Percentiles rank a stretch among this genome's conserved stretches.
phyloP scores from a whole-genome alignment of 2,113 vertebrate genomes.

The Emydocephalus ijimae region DNA sequence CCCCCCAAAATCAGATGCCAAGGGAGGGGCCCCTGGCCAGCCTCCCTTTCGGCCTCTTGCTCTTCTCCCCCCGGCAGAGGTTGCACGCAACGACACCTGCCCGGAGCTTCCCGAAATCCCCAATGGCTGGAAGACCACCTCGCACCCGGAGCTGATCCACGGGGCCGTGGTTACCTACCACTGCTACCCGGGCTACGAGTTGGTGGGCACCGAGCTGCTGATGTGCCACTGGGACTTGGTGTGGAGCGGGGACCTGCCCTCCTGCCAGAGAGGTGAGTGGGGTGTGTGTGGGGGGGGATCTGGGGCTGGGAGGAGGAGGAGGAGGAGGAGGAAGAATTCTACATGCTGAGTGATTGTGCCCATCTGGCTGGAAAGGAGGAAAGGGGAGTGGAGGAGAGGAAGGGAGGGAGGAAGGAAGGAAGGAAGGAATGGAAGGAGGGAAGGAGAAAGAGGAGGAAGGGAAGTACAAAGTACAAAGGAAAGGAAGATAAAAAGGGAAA shows the following conservation, averaged over 20 bases:
- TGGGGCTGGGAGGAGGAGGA: neutral
- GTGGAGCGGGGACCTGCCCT: slow-evolving; percentile 89
- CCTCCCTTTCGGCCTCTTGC: neutral
- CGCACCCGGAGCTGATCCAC: slow-evolving; percentile 88
- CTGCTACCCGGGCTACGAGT: slow-evolving; percentile 90
- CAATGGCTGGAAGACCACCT: slow-evolving; percentile 91
- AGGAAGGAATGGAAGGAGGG: too few relatives aligned
- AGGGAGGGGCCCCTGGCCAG: too few relatives aligned
- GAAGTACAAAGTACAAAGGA: too few relatives aligned
- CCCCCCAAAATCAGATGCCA: neutral
- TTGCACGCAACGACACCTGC: slow-evolving; percentile 91
- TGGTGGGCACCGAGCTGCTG: slow-evolving; percentile 84
- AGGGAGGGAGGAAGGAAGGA: too few relatives aligned
- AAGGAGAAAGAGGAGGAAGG: too few relatives aligned
- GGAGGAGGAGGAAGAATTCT: too few relatives aligned
- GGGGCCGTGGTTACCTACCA: slow-evolving; percentile 93
- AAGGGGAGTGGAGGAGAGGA: too few relatives aligned
- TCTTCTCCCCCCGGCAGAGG: slow-evolving; percentile 71
- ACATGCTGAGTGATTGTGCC: too few relatives aligned
- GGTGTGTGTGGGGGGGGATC: neutral
- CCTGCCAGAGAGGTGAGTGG: slow-evolving; percentile 84
- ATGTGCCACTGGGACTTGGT: slow-evolving; percentile 98
- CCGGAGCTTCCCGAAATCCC: slow-evolving; percentile 90
- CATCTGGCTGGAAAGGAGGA: too few relatives aligned
- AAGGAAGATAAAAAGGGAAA: too few relatives aligned